A percentile compares a stretch with the other conserved stretches of the same genome.
These are phyloP conservation scores for Ciconia boyciana DNA, from an alignment of 2,113 vertebrate genomes.

Conservation along the genomic window DNA sequence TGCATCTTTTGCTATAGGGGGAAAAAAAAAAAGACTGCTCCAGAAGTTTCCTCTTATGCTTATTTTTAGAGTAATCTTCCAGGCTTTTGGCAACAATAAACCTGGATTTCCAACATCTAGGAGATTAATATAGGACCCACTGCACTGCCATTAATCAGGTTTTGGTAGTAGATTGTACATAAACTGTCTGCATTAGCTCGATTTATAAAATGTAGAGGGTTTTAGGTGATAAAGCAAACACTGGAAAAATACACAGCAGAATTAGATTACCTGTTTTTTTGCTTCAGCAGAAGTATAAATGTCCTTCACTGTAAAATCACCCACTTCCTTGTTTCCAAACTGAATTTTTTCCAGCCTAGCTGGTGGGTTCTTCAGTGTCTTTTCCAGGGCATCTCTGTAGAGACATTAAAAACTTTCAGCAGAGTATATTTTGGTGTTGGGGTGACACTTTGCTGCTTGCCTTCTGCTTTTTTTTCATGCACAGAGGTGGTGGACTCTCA, in stretches of 20 bases:
- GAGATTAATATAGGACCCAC: background rate
- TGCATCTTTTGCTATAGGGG: background rate
- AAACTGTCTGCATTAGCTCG: background rate
- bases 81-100: background rate
- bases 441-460: background rate
- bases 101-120: background rate
- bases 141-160: background rate
- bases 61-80: background rate
- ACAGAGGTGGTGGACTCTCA: background rate
- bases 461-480: background rate
- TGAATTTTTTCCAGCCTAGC: conserved; percentile 80
- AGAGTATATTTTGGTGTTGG: background rate
- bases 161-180: background rate
- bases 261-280: conserved; percentile 57
- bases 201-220: background rate
- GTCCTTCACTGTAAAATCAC: conserved; percentile 67
- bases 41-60: background rate
- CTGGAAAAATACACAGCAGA: background rate
- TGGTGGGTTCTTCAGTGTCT: conserved; percentile 67
- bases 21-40: background rate
- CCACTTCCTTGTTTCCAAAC: conserved; percentile 47
- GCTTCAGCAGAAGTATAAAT: conserved; percentile 72
- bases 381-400: conserved; percentile 33
- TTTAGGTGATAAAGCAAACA: background rate
- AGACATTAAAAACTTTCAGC: conserved; percentile 22